Evolutionary conservation across 2,888 invertebrate species (phyloP).

Genomic region (Loripinus fragilis): DNA sequence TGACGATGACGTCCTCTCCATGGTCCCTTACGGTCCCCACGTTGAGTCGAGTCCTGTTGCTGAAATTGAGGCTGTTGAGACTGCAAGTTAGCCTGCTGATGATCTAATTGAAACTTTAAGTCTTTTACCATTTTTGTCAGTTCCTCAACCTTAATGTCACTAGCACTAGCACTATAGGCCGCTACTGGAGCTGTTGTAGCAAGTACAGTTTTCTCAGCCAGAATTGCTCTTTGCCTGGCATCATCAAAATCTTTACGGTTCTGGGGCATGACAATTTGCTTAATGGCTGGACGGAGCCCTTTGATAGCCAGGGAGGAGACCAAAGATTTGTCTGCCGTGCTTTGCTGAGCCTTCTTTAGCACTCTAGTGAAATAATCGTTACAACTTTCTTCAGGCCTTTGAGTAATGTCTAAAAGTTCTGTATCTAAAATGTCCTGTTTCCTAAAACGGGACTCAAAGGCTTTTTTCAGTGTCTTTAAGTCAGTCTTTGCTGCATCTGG

Average conservation of each 20-base stretch:
- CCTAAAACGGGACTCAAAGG: neutral
- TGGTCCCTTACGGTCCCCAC: neutral
- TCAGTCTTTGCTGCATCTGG: neutral
- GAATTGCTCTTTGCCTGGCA: neutral
- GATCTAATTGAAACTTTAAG: too few relatives aligned
- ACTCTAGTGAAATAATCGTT: conserved; percentile 3
- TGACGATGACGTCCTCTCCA: neutral
- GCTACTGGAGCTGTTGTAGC: neutral
- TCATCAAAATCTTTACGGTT: neutral
- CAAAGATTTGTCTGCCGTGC: neutral
- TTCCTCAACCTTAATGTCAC: neutral
- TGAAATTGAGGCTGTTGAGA: neutral
- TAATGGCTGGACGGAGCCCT: neutral
- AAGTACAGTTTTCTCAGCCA: neutral
- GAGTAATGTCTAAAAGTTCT: neutral
- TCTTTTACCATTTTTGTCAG: neutral
- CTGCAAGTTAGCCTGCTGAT: too few relatives aligned
- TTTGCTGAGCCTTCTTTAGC: neutral
- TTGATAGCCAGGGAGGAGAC: neutral
- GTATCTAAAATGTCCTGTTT: neutral
- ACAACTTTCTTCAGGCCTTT: neutral
- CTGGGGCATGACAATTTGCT: neutral
- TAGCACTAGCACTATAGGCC: neutral
- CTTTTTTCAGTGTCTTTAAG: neutral
- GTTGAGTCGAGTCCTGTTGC: neutral